phyloP scores from a whole-genome alignment of 2,797 vertebrate genomes.

The Momotus momota region DNA sequence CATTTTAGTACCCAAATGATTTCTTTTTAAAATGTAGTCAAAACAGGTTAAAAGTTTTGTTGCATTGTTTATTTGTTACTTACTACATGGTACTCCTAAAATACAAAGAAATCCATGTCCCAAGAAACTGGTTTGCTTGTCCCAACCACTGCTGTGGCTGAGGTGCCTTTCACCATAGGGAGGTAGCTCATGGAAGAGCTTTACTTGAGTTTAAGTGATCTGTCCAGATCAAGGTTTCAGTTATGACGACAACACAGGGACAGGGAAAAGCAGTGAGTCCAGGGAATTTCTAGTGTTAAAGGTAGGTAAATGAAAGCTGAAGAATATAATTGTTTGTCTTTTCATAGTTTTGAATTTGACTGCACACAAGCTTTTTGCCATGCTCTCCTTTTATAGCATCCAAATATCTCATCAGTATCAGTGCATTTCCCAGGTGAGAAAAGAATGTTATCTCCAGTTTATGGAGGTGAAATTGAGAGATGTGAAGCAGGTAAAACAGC shows the following conservation, averaged over 20 bases:
- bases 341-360: background rate
- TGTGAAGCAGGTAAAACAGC: background rate
- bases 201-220: background rate
- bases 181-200: background rate
- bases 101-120: background rate
- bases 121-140: background rate
- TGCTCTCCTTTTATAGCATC: background rate
- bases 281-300: background rate
- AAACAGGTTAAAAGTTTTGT: background rate
- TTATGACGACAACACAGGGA: background rate
- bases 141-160: background rate
- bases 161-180: background rate
- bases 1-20: background rate
- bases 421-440: background rate
- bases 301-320: background rate
- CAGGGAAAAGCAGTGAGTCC: background rate
- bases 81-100: background rate
- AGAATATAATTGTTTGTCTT: slow-evolving; percentile 1
- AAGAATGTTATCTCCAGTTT: background rate
- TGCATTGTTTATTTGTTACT: background rate
- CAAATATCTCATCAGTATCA: background rate
- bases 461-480: background rate
- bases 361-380: background rate
- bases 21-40: background rate
- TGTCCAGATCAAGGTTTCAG: background rate